Base-by-base conservation (phyloP, 2,888 invertebrate genomes). In the Eutolmus rufibarbis region DNA sequence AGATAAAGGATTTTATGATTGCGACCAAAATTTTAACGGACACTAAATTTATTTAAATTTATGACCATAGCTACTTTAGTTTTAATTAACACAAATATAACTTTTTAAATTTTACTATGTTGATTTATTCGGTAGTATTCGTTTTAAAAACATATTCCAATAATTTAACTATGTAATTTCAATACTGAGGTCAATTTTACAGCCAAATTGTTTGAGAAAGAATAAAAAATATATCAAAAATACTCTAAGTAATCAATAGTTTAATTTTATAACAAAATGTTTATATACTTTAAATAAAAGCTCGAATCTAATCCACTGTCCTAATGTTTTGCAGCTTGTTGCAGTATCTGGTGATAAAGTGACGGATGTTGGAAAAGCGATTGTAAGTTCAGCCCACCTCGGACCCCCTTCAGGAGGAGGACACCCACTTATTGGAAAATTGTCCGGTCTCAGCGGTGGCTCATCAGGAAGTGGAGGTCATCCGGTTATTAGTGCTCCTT, bases 311-410 rank as follows among this genome's bases (percentile, higher is more conserved):
- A 16, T 79, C 9, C 19, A 28, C 19, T 43, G n/a, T 4, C 4
- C 3, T 43, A 28, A 40, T 19, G 19, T 23, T 51, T 94, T 94
- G 82, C 93, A 94, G 90, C 93, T 96, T 79, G 95, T 97, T 87
- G 95, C 95, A 16, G 95, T 94, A 28, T 96, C 96, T 90, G 97
- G 97, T 3, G 97, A 97, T 89, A 96, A 95, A 7, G 96, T 97
- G 89, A 95, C 96, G 86, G 95, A 96, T 90, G 93, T 97, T 23
- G 97, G 97, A 57, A 96, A 96, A 92, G 95, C 95, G 89, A 95
- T 97, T 86, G 97, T 96, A 74, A 94, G 95, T 88, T 96, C 96
- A 37, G 97, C 97, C 0, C 94, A 96, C 78, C 92, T 95, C 88
- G 94, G 94, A 86, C 93, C 94, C 23, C 79, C 79, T 19, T 76